These are phyloP conservation scores for Pseudoips prasinana DNA, from an alignment of 2,888 invertebrate species.

Conservation along the genomic window DNA sequence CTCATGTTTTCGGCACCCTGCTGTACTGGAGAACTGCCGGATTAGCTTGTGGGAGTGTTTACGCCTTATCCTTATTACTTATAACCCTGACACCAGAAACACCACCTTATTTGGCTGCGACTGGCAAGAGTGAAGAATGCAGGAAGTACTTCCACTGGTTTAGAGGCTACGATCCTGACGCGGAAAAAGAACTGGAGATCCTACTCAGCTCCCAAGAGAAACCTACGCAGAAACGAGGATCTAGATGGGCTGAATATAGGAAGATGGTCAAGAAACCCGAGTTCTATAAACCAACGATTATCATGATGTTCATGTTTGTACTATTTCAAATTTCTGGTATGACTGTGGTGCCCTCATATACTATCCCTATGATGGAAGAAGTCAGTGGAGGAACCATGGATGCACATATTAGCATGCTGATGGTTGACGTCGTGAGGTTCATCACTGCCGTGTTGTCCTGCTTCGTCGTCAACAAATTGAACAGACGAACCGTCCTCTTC, in stretches of 20 bases:
- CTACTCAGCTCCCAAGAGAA: constrained; percentile 63
- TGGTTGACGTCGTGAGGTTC: constrained; percentile 84
- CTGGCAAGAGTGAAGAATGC: constrained; percentile 77
- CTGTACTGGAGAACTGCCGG: constrained; percentile 83
- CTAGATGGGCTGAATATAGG: constrained; percentile 52
- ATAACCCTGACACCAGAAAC: constrained; percentile 84
- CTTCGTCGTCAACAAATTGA: constrained; percentile 80
- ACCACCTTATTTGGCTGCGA: constrained; percentile 84
- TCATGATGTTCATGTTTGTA: constrained; percentile 85
- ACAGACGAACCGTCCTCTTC: constrained; percentile 83
- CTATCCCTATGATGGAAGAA: constrained; percentile 83
- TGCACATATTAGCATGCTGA: constrained; percentile 83
- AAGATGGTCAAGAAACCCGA: constrained; percentile 62
- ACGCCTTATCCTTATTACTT: constrained; percentile 73
- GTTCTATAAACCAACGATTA: constrained; percentile 82
- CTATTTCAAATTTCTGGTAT: constrained; percentile 86
- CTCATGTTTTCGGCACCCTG: constrained; percentile 84
- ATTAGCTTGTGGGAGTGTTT: constrained; percentile 73
- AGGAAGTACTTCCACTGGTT: constrained; percentile 81
- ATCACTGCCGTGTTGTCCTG: constrained; percentile 83
- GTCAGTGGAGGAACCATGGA: constrained; percentile 82
- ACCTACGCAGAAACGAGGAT: constrained; percentile 39
- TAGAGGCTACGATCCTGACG: constrained; percentile 70
- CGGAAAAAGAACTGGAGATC: constrained; percentile 71
- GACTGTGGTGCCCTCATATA: constrained; percentile 87